Conservation (phyloP, 2,888 invertebrate species). For the Drosophila basisetae region DNA sequence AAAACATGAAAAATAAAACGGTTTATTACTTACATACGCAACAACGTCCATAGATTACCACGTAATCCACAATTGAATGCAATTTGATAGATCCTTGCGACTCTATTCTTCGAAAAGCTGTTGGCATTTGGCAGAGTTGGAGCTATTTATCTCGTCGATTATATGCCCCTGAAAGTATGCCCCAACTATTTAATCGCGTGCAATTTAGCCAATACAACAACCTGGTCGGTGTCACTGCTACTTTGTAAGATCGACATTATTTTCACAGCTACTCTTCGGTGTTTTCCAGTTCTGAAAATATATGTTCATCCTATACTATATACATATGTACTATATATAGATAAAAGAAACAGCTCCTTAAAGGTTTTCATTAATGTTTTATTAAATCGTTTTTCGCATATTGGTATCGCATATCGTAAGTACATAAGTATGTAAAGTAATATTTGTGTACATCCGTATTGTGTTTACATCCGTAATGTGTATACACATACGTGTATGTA, state of each 20-base stretch:
- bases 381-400: constrained; percentile 67
- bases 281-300: neutral
- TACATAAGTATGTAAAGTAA: constrained; percentile 37
- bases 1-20: constrained; percentile 27
- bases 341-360: neutral
- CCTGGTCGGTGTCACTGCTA: neutral
- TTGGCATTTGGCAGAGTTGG: neutral
- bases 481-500: constrained; percentile 25
- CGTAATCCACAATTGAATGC: neutral
- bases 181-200: too few relatives aligned
- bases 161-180: neutral
- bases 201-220: neutral
- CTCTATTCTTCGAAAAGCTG: neutral
- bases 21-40: neutral
- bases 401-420: constrained; percentile 57
- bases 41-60: neutral
- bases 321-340: neutral
- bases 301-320: neutral
- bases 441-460: constrained; percentile 28
- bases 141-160: neutral
- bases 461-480: constrained; percentile 30
- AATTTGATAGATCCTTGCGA: neutral
- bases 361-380: constrained; percentile 44
- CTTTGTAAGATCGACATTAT: neutral
- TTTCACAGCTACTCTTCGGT: neutral